phyloP scores from a whole-genome alignment of 1,140 invertebrate species.

The Eriosoma lanigerum region DNA sequence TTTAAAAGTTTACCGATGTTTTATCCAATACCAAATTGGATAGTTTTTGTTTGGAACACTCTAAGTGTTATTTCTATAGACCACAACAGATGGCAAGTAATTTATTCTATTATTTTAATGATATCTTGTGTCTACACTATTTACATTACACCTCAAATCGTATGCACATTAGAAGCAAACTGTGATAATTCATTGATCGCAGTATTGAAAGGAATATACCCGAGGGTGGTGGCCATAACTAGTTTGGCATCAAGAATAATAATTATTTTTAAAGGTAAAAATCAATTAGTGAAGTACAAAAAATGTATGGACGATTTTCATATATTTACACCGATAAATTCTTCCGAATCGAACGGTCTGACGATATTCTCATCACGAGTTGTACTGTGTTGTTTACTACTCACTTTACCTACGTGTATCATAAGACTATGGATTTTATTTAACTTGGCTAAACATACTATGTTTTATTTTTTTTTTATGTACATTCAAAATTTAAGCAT shows the following conservation, averaged over 20 bases:
- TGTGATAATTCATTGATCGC: not conserved
- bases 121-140: not conserved
- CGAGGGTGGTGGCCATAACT: not conserved
- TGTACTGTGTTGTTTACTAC: not conserved
- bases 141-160: not conserved
- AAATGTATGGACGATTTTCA: not conserved
- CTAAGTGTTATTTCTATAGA: not conserved
- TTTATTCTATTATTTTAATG: not conserved
- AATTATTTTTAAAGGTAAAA: not conserved
- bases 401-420: not conserved
- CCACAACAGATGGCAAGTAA: not conserved
- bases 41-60: not conserved
- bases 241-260: not conserved
- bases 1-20: not conserved
- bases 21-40: not conserved
- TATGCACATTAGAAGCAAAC: not conserved
- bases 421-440: not conserved
- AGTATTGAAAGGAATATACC: not conserved
- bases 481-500: constrained; percentile 22
- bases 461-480: not conserved
- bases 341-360: not conserved
- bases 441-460: not conserved
- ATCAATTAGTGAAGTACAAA: not conserved
- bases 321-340: not conserved
- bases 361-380: not conserved